These are phyloP conservation scores for Patella depressa DNA, from an alignment of 2,888 invertebrate species.

Conservation along the genomic window DNA sequence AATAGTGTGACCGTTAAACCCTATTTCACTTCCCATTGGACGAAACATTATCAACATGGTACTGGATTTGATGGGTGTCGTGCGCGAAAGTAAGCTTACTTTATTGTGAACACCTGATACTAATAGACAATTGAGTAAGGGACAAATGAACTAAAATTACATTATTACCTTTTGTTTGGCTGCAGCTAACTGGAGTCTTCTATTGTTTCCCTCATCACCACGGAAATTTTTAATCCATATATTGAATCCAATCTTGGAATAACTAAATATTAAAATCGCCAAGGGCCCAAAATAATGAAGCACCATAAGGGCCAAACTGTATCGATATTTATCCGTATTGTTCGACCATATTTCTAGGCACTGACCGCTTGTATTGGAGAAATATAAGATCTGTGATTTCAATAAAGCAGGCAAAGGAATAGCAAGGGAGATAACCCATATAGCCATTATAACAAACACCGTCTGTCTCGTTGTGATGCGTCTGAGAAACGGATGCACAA, in stretches of 20 bases:
- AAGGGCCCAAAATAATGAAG: slow-evolving; percentile 88
- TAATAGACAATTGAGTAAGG: neutral
- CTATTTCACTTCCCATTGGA: too few species aligned
- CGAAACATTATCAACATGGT: too few species aligned
- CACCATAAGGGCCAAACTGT: slow-evolving; percentile 82
- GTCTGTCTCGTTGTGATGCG: slow-evolving; percentile 82
- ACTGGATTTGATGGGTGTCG: too few species aligned
- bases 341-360: slow-evolving; percentile 49
- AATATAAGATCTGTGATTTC: slow-evolving; percentile 74
- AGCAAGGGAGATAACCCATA: slow-evolving; percentile 83
- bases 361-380: slow-evolving; percentile 42
- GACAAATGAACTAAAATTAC: neutral
- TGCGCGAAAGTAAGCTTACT: too few species aligned
- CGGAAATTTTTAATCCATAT: slow-evolving; percentile 84
- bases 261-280: slow-evolving; percentile 84
- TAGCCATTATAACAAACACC: slow-evolving; percentile 78
- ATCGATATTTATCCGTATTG: slow-evolving; percentile 72
- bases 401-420: slow-evolving; percentile 86
- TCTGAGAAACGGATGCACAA: slow-evolving; percentile 88
- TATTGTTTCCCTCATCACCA: slow-evolving; percentile 35
- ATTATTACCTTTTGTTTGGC: slow-evolving; percentile 87
- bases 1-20: too few species aligned
- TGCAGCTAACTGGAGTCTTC: slow-evolving; percentile 76
- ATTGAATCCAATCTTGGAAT: slow-evolving; percentile 85
- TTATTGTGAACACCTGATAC: too few species aligned